phyloP scores from a whole-genome alignment of 2,888 invertebrate genomes.

The Drosophila fungiperda region DNA sequence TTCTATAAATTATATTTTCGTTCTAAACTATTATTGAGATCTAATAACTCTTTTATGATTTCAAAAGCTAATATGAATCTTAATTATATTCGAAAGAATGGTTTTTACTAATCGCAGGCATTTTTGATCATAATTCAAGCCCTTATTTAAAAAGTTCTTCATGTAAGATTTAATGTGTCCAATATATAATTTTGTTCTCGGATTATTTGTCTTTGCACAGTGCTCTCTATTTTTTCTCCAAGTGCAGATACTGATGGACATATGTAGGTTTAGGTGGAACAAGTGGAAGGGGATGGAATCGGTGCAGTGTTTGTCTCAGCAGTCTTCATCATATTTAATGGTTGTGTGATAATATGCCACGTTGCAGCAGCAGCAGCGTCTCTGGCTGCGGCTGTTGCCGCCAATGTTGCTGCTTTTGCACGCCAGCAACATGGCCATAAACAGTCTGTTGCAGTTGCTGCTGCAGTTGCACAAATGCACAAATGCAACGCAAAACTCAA shows the following conservation, averaged over 20 bases:
- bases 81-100: not conserved
- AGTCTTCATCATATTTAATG: constrained; percentile 81
- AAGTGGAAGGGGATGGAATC: not conserved
- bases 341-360: constrained; percentile 81
- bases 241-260: constrained; percentile 32
- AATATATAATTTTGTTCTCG: too few species aligned
- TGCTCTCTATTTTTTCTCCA: not conserved
- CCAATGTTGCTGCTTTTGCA: constrained; percentile 27
- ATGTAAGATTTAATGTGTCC: not conserved
- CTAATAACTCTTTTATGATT: not conserved
- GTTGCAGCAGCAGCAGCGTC: constrained; percentile 50
- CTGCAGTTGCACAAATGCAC: constrained; percentile 61
- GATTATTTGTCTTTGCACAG: too few species aligned
- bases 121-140: not conserved
- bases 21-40: not conserved
- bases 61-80: not conserved
- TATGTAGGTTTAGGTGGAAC: constrained; percentile 14
- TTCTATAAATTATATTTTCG: not conserved
- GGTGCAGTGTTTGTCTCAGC: constrained; percentile 51
- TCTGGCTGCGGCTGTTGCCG: constrained; percentile 8
- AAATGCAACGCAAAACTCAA: constrained; percentile 76
- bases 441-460: constrained; percentile 63
- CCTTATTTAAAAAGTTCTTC: not conserved
- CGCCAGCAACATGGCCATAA: constrained; percentile 73
- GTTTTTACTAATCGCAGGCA: not conserved